A percentile compares a stretch with the other conserved stretches of the same genome.
Conservation (phyloP, 2,113 vertebrate genomes). For the Neolamprologus falcicula region DNA sequence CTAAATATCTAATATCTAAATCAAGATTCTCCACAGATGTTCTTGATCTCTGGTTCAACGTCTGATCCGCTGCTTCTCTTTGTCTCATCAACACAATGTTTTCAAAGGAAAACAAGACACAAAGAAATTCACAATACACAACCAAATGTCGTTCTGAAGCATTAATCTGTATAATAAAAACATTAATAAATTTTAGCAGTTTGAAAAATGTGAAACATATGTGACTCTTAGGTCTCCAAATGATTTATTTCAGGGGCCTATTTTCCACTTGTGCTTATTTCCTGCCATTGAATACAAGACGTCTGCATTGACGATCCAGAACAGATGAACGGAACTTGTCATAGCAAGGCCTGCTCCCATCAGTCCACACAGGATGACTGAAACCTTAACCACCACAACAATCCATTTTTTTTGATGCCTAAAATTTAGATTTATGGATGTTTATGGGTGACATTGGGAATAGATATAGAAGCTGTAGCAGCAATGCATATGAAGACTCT, state of each 20-base stretch:
- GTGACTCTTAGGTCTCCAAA: background rate
- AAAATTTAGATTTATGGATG: background rate
- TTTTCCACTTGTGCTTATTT: background rate
- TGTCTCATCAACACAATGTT: background rate
- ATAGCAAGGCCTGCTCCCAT: background rate
- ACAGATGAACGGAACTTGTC: background rate
- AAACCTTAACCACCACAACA: background rate
- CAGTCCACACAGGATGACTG: background rate
- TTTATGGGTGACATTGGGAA: background rate
- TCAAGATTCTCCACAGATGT: background rate
- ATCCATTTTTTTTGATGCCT: background rate
- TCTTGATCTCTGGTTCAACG: background rate
- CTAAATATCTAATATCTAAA: background rate
- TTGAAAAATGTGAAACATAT: background rate
- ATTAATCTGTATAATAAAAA: background rate
- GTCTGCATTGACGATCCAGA: background rate
- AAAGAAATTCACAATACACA: background rate
- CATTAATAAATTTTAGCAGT: background rate
- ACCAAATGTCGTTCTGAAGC: background rate
- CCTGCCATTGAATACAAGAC: background rate
- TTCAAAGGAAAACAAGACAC: background rate
- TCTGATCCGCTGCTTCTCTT: background rate
- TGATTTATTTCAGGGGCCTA: background rate
- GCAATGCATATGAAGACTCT: background rate
- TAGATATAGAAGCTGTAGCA: background rate